phyloP scores from a whole-genome alignment of 2,797 vertebrate species.

The Prunella strophiata region DNA sequence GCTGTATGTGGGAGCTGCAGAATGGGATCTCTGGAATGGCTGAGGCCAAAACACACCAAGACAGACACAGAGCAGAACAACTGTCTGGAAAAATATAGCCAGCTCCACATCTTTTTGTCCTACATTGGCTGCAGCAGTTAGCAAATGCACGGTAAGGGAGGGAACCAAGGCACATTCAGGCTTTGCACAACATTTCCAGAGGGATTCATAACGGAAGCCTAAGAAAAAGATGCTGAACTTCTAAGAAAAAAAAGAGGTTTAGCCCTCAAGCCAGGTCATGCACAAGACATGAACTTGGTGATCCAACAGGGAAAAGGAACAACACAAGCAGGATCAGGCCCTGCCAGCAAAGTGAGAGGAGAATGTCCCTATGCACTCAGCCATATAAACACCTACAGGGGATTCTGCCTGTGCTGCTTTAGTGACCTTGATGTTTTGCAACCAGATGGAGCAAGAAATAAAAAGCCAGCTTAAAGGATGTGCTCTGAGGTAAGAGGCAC shows the following conservation, averaged over 20 bases:
- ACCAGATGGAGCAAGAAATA: neutral
- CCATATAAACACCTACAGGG: neutral
- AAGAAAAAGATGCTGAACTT: neutral
- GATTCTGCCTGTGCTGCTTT: neutral
- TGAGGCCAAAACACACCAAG: neutral
- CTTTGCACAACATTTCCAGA: neutral
- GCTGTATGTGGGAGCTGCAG: neutral
- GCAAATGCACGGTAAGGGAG: accelerated
- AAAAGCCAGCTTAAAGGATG: neutral
- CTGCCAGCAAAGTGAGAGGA: neutral
- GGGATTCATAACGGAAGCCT: neutral
- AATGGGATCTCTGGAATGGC: neutral
- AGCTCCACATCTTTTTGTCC: neutral
- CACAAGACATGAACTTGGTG: neutral
- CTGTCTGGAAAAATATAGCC: neutral
- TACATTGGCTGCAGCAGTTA: neutral
- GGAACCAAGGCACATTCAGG: neutral
- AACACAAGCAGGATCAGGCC: neutral
- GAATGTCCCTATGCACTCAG: neutral
- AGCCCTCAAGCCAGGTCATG: neutral
- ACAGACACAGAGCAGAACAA: neutral
- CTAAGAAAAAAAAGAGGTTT: neutral
- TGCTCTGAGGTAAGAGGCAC: neutral
- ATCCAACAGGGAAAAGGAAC: neutral
- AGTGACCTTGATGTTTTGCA: neutral